Evolutionary conservation across 2,113 vertebrate species (phyloP), one percentile per base, ranked within the genome.

Genomic region (Takifugu bimaculatus): DNA sequence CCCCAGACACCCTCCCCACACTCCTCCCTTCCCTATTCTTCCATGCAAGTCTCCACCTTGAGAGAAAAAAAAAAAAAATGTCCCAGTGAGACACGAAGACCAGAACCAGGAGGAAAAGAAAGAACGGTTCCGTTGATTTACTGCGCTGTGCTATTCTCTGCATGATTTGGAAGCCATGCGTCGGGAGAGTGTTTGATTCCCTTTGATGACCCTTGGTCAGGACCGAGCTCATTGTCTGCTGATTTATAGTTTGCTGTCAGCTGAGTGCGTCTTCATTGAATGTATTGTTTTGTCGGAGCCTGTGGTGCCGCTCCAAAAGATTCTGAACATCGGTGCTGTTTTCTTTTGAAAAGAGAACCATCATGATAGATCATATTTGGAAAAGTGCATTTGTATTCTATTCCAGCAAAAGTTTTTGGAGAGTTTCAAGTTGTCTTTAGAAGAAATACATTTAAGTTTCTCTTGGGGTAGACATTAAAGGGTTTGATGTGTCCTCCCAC

Each of bases 1-100:
- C 0, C 26, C 20, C 54, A 51, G 15, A 63, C 44, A 47, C 60
- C 54, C 63, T 39, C 57, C 54, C 64, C 70, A 39, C 62, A 54
- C 52, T 39, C 35, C 35, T 39, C 35, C 7, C 35, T 39, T 10
- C 9, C 35, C 35, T 54, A 39, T 32, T 65, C 65, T 56, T 67
- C 45, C 56, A 59, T 44, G 15, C 26, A 54, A 70, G 53, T 72
- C 68, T 73, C 77, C 82, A 81, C 82, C 75, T 82, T 85, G 71
- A 82, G 60, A 39, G 3, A 3, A 39, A 70, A 39, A 70, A 80
- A 77, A 70, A 61, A 77, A 27, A 69, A 63, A 51, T 51, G 48
- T 54, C 61, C 57, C 20, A 44, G 60, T 47, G 39, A 75, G 58
- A 80, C 59, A 51, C 32, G 50, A 61, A 57, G 62, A 74, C 43